Conservation (phyloP, 2,888 invertebrate species). For the Tenthredo mesomela region DNA sequence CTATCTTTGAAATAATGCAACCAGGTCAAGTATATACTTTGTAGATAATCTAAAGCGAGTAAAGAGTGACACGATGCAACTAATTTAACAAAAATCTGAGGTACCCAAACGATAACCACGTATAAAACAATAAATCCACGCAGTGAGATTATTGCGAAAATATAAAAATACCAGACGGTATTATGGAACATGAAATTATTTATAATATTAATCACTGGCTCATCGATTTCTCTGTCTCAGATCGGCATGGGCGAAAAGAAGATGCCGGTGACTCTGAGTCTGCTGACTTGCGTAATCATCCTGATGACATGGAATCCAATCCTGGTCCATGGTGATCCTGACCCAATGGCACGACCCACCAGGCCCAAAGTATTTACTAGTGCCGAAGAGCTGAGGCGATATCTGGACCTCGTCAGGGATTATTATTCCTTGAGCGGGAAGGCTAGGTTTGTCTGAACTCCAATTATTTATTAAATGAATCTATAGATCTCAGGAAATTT, state of each 20-base stretch:
- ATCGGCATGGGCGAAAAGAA: constrained; percentile 46
- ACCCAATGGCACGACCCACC: constrained; percentile 69
- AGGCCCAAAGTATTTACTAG: constrained; percentile 77
- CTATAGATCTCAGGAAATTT: neutral
- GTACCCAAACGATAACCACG: neutral
- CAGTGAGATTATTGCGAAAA: neutral
- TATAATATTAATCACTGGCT: neutral
- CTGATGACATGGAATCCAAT: constrained; percentile 38
- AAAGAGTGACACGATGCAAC: neutral
- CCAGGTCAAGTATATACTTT: neutral
- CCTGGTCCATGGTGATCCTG: constrained; percentile 59
- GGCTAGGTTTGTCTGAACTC: constrained; percentile 75
- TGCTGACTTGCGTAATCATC: constrained; percentile 30
- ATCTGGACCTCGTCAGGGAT: constrained; percentile 79
- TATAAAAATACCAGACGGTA: neutral
- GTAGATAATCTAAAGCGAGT: neutral
- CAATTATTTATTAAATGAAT: neutral
- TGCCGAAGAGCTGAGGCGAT: constrained; percentile 78
- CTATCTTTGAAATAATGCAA: neutral
- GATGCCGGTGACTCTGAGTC: constrained; percentile 42
- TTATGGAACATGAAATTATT: neutral
- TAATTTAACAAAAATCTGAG: neutral
- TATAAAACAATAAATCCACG: too few relatives aligned
- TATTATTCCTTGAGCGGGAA: constrained; percentile 79
- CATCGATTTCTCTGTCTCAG: neutral